A percentile compares a stretch with the other conserved stretches of the same genome.
phyloP scores from a whole-genome alignment of 2,888 invertebrate genomes.

The Neelides folsomi region DNA sequence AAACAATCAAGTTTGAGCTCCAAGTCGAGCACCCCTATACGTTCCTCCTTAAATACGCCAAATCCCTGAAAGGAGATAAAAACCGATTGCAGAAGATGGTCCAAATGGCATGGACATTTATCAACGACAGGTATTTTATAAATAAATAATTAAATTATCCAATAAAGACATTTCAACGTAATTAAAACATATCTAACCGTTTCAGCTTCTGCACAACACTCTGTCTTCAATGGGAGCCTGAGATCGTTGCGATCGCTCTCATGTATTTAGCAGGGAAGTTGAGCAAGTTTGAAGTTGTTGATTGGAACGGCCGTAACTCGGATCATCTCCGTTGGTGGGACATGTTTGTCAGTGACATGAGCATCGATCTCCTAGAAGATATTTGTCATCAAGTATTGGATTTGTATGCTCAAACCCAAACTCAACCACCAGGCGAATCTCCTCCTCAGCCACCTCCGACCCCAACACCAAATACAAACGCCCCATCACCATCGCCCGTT shows the following conservation, averaged over 20 bases:
- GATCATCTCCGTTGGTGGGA: constrained; percentile 93
- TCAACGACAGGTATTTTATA: constrained; percentile 68
- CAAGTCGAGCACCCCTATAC: constrained; percentile 96
- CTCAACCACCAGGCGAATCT: constrained; percentile 44
- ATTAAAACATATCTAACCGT: neutral
- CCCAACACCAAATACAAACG: neutral
- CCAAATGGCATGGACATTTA: constrained; percentile 99
- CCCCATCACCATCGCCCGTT: constrained; percentile 3
- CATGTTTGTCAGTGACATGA: constrained; percentile 88
- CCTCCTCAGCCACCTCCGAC: constrained; percentile 17
- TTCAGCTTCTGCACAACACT: constrained; percentile 82
- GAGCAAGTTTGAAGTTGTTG: constrained; percentile 84
- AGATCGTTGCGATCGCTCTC: constrained; percentile 91
- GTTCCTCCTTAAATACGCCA: constrained; percentile 83
- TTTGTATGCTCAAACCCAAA: constrained; percentile 65
- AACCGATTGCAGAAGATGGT: constrained; percentile 90
- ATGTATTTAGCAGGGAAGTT: constrained; percentile 94
- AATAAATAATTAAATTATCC: neutral
- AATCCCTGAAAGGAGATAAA: constrained; percentile 82
- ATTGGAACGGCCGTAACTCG: constrained; percentile 70
- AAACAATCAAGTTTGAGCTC: constrained; percentile 96
- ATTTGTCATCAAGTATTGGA: constrained; percentile 89
- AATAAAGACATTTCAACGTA: neutral
- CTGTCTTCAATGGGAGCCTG: constrained; percentile 96
- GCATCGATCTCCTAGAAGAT: constrained; percentile 83